Percentiles rank a stretch among this genome's conserved stretches.
Conservation (phyloP, 1,140 invertebrate genomes). For the Physella acuta region DNA sequence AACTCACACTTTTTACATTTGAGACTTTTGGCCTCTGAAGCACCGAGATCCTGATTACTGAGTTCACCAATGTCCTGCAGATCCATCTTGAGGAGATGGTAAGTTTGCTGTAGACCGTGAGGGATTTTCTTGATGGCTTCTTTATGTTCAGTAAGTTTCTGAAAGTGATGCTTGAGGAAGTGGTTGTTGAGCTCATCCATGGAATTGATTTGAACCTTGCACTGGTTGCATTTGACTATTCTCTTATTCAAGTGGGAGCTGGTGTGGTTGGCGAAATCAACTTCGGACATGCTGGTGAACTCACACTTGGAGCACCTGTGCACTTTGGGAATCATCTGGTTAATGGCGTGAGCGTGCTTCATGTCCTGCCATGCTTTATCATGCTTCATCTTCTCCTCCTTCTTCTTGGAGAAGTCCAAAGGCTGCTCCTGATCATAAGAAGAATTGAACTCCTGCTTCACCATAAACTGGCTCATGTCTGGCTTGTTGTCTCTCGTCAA, state of each 20-base stretch:
- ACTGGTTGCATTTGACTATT: conserved; percentile 55
- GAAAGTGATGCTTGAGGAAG: conserved; percentile 45
- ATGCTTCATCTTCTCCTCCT: conserved; percentile 32
- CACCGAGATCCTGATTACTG: conserved; percentile 39
- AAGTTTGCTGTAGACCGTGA: conserved; percentile 54
- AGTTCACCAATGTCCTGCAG: conserved; percentile 45
- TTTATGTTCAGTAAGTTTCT: conserved; percentile 51
- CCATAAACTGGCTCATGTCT: background rate
- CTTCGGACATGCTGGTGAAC: conserved; percentile 45
- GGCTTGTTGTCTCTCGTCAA: background rate
- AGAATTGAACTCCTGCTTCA: no score
- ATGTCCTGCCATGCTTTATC: conserved; percentile 29
- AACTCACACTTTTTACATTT: conserved; percentile 57
- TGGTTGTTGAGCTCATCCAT: conserved; percentile 54
- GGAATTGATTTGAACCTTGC: conserved; percentile 49
- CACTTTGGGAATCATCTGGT: background rate
- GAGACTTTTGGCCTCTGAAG: conserved; percentile 43
- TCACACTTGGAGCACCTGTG: conserved; percentile 46
- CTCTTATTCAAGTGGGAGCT: conserved; percentile 50
- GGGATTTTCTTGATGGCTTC: conserved; percentile 54
- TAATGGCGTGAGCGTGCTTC: conserved; percentile 8
- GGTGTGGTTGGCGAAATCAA: conserved; percentile 54
- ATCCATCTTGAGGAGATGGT: conserved; percentile 55
- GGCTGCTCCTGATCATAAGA: conserved; percentile 40
- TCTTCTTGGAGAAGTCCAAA: conserved; percentile 51